A percentile compares a stretch with the other conserved stretches of the same genome.
phyloP scores from a whole-genome alignment of 2,113 vertebrate species.

The Deroptyus accipitrinus region DNA sequence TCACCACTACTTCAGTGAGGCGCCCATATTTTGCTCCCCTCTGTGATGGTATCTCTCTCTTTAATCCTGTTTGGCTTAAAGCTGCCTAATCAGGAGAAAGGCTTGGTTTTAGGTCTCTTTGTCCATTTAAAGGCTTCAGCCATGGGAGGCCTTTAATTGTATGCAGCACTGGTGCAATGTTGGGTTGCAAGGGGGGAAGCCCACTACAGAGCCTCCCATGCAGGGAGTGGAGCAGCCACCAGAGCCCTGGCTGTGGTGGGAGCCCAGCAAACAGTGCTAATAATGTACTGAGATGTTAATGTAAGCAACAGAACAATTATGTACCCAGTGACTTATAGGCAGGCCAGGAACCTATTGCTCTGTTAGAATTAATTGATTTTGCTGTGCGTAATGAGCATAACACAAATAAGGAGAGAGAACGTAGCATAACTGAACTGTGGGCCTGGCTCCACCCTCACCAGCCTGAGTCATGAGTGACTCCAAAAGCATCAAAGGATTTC shows the following conservation, averaged over 20 bases:
- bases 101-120: constrained; percentile 19
- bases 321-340: constrained; percentile 50
- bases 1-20: not conserved
- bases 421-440: constrained; percentile 26
- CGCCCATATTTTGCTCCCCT: not conserved
- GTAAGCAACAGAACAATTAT: constrained; percentile 70
- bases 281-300: constrained; percentile 63
- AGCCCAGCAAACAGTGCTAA: constrained; percentile 37
- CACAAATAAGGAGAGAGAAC: constrained; percentile 1
- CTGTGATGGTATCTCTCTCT: not conserved
- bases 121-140: not conserved
- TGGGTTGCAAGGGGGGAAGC: not conserved
- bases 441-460: not conserved
- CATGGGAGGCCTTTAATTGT: constrained; percentile 44
- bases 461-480: not conserved
- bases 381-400: constrained; percentile 30
- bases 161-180: not conserved
- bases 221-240: constrained; percentile 24
- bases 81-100: constrained; percentile 46
- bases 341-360: constrained; percentile 48
- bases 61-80: constrained; percentile 49
- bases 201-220: not conserved
- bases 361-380: constrained; percentile 69
- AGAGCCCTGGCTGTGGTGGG: not conserved
- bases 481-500: not conserved